phyloP scores from a whole-genome alignment of 2,113 vertebrate species.

The Polypterus bichir region DNA sequence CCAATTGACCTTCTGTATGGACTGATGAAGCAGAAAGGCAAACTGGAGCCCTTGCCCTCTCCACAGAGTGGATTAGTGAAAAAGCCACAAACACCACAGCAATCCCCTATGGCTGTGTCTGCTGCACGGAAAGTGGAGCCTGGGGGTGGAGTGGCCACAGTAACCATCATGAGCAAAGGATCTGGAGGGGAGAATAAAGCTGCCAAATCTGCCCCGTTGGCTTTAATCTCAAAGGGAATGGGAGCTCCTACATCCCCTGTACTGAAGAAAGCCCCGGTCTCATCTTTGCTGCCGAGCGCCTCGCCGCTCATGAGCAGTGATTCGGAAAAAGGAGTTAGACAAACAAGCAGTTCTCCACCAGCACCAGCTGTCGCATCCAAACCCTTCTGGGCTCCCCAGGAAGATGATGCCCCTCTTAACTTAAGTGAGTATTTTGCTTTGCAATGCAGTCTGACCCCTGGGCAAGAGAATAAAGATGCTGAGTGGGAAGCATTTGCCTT shows the following conservation, averaged over 20 bases:
- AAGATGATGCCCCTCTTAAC: constrained; percentile 84
- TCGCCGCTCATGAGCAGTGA: constrained; percentile 65
- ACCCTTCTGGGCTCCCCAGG: constrained; percentile 65
- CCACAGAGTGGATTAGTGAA: constrained; percentile 9
- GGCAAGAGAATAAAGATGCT: no score
- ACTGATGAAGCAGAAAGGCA: constrained; percentile 66
- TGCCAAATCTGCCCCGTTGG: constrained; percentile 45
- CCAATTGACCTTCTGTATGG: constrained; percentile 74
- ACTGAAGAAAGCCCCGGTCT: constrained; percentile 71
- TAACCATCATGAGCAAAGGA: constrained; percentile 19
- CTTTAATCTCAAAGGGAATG: constrained; percentile 39
- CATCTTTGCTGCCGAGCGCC: constrained; percentile 57
- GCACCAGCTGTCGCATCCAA: constrained; percentile 23
- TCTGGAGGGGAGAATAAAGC: constrained; percentile 26
- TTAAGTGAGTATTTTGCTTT: constrained; percentile 66
- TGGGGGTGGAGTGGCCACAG: neutral
- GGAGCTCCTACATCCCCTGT: constrained; percentile 50
- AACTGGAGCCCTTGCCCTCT: constrained; percentile 23
- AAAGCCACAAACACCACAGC: no score
- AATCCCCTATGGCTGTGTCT: no score
- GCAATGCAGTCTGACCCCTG: no score
- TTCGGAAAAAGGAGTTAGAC: constrained; percentile 49
- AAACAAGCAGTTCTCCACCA: constrained; percentile 23
- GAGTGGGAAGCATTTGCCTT: no score
- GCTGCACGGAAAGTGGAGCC: neutral